These are phyloP conservation scores for Galemys pyrenaicus DNA, from an alignment of 2,113 vertebrate genomes.

Conservation along the genomic window DNA sequence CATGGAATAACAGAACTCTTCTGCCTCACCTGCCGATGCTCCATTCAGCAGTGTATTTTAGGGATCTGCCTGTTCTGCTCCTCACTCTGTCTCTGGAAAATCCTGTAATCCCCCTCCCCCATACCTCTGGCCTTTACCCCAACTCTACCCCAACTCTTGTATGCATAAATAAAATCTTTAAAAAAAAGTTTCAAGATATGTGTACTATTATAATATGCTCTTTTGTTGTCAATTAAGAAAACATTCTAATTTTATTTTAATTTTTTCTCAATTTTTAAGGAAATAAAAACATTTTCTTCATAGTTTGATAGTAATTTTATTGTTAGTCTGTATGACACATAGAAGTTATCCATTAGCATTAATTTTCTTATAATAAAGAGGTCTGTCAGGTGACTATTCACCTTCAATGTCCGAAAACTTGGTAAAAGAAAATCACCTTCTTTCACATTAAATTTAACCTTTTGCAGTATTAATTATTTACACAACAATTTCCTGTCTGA, in stretches of 20 bases:
- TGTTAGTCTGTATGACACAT: neutral
- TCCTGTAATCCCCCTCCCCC: no score
- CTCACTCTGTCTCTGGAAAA: no score
- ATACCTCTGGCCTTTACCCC: no score
- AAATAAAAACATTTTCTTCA: neutral
- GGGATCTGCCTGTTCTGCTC: no score
- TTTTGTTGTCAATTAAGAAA: constrained; percentile 20
- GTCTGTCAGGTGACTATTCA: neutral
- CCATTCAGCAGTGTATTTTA: no score
- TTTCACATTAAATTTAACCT: constrained; percentile 75
- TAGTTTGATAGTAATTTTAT: constrained; percentile 11
- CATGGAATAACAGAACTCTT: no score
- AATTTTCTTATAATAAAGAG: neutral
- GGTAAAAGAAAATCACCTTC: constrained; percentile 58
- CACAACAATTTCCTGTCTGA: constrained; percentile 63
- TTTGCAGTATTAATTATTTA: constrained; percentile 76
- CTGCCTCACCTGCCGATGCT: no score
- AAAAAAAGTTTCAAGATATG: neutral
- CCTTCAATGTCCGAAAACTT: constrained; percentile 37
- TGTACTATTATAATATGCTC: neutral
- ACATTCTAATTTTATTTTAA: neutral
- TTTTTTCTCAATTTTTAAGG: neutral
- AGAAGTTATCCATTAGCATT: constrained; percentile 17
- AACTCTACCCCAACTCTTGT: no score
- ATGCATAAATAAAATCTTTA: no score